A percentile compares a stretch with the other conserved stretches of the same genome.
Evolutionary conservation across 2,113 vertebrate species (phyloP).

Genomic region (Chloropsis cyanopogon): DNA sequence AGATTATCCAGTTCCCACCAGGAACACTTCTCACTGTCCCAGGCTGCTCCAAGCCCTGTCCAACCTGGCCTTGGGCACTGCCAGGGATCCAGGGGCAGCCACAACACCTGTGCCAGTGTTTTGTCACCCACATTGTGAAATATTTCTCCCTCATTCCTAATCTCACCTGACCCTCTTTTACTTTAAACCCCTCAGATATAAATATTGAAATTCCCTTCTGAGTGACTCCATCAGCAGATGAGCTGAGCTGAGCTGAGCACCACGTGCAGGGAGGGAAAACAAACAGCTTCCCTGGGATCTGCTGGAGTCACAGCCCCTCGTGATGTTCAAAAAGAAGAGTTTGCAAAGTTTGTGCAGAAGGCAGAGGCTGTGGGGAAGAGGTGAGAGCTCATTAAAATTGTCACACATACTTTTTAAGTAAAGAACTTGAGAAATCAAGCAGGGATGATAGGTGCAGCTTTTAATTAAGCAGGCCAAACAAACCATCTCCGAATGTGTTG

Average conservation of each 20-base stretch:
- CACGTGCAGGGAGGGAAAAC: not conserved
- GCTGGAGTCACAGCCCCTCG: not conserved
- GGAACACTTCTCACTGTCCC: not conserved
- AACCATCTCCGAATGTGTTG: not conserved
- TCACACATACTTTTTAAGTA: constrained; percentile 47
- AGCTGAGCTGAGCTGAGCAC: not conserved
- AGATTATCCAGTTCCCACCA: not conserved
- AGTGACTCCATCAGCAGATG: not conserved
- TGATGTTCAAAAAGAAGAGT: not conserved
- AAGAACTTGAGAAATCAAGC: constrained; percentile 55
- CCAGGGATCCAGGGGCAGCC: not conserved
- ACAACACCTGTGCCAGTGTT: not conserved
- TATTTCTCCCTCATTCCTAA: not conserved
- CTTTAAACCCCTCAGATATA: not conserved
- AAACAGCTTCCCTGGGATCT: not conserved
- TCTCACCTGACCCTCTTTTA: not conserved
- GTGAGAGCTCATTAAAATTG: constrained; percentile 54
- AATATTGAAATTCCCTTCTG: not conserved
- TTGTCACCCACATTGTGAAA: not conserved
- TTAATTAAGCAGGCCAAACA: constrained; percentile 66
- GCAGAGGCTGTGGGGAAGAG: not conserved
- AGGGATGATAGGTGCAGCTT: constrained; percentile 32
- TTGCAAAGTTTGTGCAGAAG: not conserved
- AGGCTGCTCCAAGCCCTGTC: not conserved
- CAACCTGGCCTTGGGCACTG: rapidly evolving